Conservation (phyloP, 2,797 vertebrate species). For the Thaleichthys pacificus region DNA sequence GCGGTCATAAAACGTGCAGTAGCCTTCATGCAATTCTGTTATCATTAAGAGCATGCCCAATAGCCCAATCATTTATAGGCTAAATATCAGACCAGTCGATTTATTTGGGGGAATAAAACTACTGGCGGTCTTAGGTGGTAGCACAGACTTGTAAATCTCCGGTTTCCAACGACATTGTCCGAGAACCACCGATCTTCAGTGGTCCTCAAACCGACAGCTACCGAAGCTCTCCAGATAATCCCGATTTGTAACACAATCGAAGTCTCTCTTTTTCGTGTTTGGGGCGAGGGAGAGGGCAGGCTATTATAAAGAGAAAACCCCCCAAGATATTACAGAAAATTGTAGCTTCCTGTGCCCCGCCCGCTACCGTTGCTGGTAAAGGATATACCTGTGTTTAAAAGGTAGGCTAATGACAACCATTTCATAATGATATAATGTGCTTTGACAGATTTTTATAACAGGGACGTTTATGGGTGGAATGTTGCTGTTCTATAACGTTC, state of each 20-base stretch:
- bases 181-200: constrained; percentile 51
- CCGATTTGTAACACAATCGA: constrained; percentile 34
- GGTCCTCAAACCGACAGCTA: constrained; percentile 48
- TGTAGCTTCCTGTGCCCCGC: constrained; percentile 35
- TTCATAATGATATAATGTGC: constrained; percentile 28
- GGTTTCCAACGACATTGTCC: constrained; percentile 48
- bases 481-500: constrained; percentile 43
- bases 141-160: constrained; percentile 2
- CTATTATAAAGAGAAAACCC: constrained; percentile 25
- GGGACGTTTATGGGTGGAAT: constrained; percentile 57
- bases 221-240: constrained; percentile 52
- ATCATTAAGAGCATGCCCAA: too few species aligned
- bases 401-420: constrained; percentile 56
- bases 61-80: too few species aligned
- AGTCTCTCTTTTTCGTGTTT: constrained; percentile 40
- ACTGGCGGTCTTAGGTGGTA: neutral
- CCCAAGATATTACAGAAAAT: constrained; percentile 6
- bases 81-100: too few species aligned
- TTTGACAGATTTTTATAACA: neutral
- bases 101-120: neutral
- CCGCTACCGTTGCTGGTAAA: constrained; percentile 17
- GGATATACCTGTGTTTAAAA: constrained; percentile 44
- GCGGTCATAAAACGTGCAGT: neutral
- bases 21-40: too few species aligned
- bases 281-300: constrained; percentile 42